phyloP scores from a whole-genome alignment of 2,888 invertebrate genomes.

The Aspidiotus rigidus region DNA sequence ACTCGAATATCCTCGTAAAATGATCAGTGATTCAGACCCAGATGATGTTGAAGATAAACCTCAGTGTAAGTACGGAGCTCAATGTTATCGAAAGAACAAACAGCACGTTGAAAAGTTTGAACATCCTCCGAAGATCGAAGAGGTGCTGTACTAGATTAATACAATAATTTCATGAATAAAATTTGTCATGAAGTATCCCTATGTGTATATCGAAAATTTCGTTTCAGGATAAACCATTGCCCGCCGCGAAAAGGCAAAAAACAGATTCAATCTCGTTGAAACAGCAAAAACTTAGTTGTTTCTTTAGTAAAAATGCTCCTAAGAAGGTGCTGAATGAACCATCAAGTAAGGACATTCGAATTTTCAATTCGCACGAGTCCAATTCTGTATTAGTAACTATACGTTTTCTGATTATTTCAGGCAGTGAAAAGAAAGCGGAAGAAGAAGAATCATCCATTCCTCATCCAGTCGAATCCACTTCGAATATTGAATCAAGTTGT shows the following conservation, averaged over 20 bases:
- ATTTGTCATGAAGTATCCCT: background rate
- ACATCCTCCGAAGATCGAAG: slow-evolving; percentile 53
- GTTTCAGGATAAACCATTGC: background rate
- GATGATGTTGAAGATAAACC: slow-evolving; percentile 45
- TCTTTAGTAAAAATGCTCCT: background rate
- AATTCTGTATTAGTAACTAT: too few species aligned
- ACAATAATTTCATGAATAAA: too few species aligned
- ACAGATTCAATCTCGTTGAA: background rate
- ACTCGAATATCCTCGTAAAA: too few species aligned
- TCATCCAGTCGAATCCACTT: background rate
- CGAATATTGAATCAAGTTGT: too few species aligned
- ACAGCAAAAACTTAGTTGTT: slow-evolving; percentile 16
- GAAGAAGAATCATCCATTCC: background rate
- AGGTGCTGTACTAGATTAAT: slow-evolving; percentile 18
- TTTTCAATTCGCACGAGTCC: too few species aligned
- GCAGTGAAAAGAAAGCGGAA: background rate
- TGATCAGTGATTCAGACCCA: background rate
- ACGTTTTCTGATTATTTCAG: too few species aligned
- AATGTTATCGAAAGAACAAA: slow-evolving; percentile 74
- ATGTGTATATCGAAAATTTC: background rate
- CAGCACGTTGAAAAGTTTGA: slow-evolving; percentile 63
- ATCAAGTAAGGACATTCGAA: too few species aligned
- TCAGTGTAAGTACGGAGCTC: slow-evolving; percentile 64
- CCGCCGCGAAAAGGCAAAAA: slow-evolving; percentile 11
- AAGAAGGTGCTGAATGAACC: too few species aligned